A percentile compares a stretch with the other conserved stretches of the same genome.
phyloP scores from a whole-genome alignment of 1,140 invertebrate species.

The Drosophila biarmipes region DNA sequence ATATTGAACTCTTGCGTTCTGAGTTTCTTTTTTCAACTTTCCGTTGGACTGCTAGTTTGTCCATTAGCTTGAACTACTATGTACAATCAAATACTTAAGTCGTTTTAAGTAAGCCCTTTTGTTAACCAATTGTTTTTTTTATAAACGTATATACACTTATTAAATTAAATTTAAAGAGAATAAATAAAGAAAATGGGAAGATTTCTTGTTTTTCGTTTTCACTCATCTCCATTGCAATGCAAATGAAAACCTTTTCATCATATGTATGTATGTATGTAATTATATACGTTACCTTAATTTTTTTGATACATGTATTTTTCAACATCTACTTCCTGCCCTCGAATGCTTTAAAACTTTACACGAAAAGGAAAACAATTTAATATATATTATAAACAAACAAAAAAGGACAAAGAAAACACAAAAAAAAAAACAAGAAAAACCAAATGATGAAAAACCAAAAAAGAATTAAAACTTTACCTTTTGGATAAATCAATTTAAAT shows the following conservation, averaged over 20 bases:
- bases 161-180: conserved; percentile 10
- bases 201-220: conserved; percentile 34
- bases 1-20: conserved; percentile 26
- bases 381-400: conserved; percentile 48
- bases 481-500: conserved; percentile 81
- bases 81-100: conserved; percentile 53
- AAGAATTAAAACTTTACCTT: conserved; percentile 79
- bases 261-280: conserved; percentile 58
- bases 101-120: conserved; percentile 32
- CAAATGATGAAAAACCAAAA: conserved; percentile 35
- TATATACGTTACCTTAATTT: conserved; percentile 73
- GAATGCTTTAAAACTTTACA: conserved; percentile 82
- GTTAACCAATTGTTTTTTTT: conserved; percentile 42
- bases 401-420: conserved; percentile 29
- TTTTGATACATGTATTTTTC: conserved; percentile 82
- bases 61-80: conserved; percentile 39
- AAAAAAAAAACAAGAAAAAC: conserved; percentile 53
- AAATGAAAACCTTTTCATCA: conserved; percentile 44
- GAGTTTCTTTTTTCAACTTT: conserved; percentile 12
- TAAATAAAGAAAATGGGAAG: conserved; percentile 27
- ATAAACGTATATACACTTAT: conserved; percentile 19
- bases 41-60: conserved; percentile 25
- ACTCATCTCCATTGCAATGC: conserved; percentile 43
- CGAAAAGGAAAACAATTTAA: conserved; percentile 57
- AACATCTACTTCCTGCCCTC: conserved; percentile 82